Base-by-base conservation (phyloP, 2,888 invertebrate genomes). In the Orthosia gothica region DNA sequence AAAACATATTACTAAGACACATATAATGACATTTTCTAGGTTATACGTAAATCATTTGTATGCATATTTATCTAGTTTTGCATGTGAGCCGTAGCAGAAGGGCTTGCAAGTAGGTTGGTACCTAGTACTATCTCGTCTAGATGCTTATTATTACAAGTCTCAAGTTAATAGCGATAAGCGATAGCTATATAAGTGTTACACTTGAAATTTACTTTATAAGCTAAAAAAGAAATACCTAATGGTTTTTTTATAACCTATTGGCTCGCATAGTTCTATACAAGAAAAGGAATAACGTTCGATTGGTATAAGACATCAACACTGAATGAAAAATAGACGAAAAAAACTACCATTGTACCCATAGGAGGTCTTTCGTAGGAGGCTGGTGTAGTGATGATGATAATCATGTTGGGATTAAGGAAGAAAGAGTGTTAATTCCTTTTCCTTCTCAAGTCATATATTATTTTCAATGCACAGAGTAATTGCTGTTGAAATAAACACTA, bases 41-140 rank as follows among this genome's bases (percentile, higher is more conserved):
- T 76, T 52, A 9, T 23, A 18, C 4, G 5, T 18, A 61, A n/a
- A 49, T 61, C 59, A 76, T 76, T 18, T 61, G 16, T n/a, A 26
- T 26, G 18, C 57, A 70, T n/a, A 62, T 18, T 26, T 58, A 32
- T 13, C 3, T 32, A 45, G 20, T 20, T 59, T 52, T 65, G 40
- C 20, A 50, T 72, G 11, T 58, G 15, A 54, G 26, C 5, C 40
- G 4, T 0, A 50, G 65, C 32, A 74, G n/a, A 55, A 55, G 61
- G 13, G 55, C 50, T 5, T n/a, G 11, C 20, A 57, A 80, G 57
- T 74, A 54, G 57, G 57, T 40, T 80, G 7, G 50, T 20, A 55
- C 15, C 23, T 52, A 67, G 54, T 52, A 52, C 64, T 54, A 78
- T 63, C 66, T 67, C 26, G 58, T 81, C 63, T 74, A 78, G 81